Evolutionary conservation across 2,888 invertebrate genomes (phyloP).

Genomic region (Perizoma affinitatum): DNA sequence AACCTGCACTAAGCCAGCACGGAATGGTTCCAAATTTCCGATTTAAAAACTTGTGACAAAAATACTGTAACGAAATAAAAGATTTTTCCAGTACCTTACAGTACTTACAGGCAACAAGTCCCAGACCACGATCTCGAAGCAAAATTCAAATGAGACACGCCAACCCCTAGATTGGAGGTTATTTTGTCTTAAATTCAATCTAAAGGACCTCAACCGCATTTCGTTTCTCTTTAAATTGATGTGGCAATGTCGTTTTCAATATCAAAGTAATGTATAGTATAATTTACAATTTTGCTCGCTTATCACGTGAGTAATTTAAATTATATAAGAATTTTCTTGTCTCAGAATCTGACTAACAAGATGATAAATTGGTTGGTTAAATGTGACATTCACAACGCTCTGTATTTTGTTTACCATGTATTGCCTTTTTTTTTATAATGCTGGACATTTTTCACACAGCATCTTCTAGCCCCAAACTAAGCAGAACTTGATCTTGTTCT

Average conservation of each 20-base stretch:
- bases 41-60: too few species aligned
- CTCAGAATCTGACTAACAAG: too few species aligned
- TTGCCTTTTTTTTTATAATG: too few species aligned
- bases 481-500: too few species aligned
- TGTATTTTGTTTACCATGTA: too few species aligned
- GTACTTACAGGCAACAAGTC: not conserved
- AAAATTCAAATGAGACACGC: conserved; percentile 12
- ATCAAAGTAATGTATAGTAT: conserved; percentile 22
- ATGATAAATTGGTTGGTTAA: too few species aligned
- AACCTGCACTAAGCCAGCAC: not conserved
- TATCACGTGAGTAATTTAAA: conserved; percentile 9
- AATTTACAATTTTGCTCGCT: conserved; percentile 13
- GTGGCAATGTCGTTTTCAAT: conserved; percentile 20
- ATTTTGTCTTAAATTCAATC: conserved; percentile 18
- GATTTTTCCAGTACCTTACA: too few species aligned
- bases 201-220: conserved; percentile 16
- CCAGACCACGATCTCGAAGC: conserved; percentile 5
- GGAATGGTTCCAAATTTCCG: too few species aligned
- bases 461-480: too few species aligned
- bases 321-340: conserved; percentile 1
- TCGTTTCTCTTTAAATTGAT: conserved; percentile 17
- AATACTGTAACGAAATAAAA: too few species aligned
- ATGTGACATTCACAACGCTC: too few species aligned
- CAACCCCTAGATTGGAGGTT: conserved; percentile 15
- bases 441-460: too few species aligned